phyloP scores from a whole-genome alignment of 1,140 invertebrate genomes.

The Musca domestica region DNA sequence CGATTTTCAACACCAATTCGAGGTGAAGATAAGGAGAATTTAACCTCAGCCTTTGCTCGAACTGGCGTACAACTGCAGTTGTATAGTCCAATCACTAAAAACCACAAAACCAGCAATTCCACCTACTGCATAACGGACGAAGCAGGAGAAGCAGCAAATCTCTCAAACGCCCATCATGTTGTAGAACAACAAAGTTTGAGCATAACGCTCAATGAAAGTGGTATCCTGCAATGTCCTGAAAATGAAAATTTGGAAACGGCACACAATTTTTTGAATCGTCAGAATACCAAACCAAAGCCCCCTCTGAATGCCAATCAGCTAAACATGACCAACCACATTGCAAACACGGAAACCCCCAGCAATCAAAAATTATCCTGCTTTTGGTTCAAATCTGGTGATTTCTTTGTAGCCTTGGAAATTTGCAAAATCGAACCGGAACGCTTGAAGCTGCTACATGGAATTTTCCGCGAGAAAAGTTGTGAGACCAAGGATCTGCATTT shows the following conservation, averaged over 20 bases:
- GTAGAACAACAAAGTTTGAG: slow-evolving; percentile 44
- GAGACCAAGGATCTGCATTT: slow-evolving; percentile 42
- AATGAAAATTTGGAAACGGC: not conserved
- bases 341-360: slow-evolving; percentile 12
- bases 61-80: slow-evolving; percentile 31
- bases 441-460: slow-evolving; percentile 41
- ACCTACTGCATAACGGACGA: slow-evolving; percentile 10
- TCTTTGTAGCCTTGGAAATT: slow-evolving; percentile 40
- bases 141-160: slow-evolving; percentile 37
- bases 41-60: not conserved
- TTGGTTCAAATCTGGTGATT: slow-evolving; percentile 42
- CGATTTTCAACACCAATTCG: no score
- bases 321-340: slow-evolving; percentile 30
- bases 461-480: slow-evolving; percentile 44
- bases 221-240: not conserved
- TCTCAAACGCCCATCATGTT: slow-evolving; percentile 45
- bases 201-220: not conserved
- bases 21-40: no score
- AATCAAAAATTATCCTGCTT: slow-evolving; percentile 33
- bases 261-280: not conserved
- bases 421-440: slow-evolving; percentile 34
- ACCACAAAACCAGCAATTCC: not conserved
- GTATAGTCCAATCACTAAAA: slow-evolving; percentile 28
- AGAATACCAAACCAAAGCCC: slow-evolving; percentile 26
- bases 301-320: slow-evolving; percentile 43